Evolutionary conservation across 2,797 vertebrate species (phyloP), one percentile per base, ranked within the genome.

Genomic region (Melanotaenia parkinsoni): DNA sequence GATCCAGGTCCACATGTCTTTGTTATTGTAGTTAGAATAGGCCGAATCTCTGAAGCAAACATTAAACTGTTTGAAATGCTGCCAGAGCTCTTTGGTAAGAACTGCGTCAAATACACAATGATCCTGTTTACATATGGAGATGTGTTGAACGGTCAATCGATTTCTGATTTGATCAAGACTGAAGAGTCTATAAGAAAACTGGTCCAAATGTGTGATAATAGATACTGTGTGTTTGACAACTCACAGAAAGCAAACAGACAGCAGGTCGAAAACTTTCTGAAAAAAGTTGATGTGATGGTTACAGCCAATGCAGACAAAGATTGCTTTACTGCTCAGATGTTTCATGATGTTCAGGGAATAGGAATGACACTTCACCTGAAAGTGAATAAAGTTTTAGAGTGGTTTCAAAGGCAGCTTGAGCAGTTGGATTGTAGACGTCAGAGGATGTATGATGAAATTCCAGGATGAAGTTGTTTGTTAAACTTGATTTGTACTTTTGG

Each of bases 141-240:
- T 0, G n/a, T 38, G 45, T 18, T 72, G 16, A 12, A 16, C 16
- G 53, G 16, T 0, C 51, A 11, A 16, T 43, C 0, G 9, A 38
- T 72, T 3, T 0, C 0, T 22, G 53, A 63, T 14, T 3, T 1
- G 0, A 33, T 72, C 51, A 0, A 38, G 38, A 43, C 11, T n/a
- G 30, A 50, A 26, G 1, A 9, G 10, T 5, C 12, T 1, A 26
- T 72, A 13, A 45, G 13, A 3, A 22, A 72, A 13, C 53, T 72
- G n/a, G 16, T 71, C 38, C 45, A 47, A 35, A 0, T 20, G 30
- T 72, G 60, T 13, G 6, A 0, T 3, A 28, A 30, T 16, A 56
- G 60, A 11, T 16, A 47, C n/a, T 35, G 30, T 3, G 30, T 63
- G 11, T 13, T 72, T 20, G 51, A 63, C 40, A 58, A 58, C 22